A percentile compares a stretch with the other conserved stretches of the same genome.
These are phyloP conservation scores for Myopa testacea DNA, from an alignment of 2,888 invertebrate genomes.

Conservation along the genomic window DNA sequence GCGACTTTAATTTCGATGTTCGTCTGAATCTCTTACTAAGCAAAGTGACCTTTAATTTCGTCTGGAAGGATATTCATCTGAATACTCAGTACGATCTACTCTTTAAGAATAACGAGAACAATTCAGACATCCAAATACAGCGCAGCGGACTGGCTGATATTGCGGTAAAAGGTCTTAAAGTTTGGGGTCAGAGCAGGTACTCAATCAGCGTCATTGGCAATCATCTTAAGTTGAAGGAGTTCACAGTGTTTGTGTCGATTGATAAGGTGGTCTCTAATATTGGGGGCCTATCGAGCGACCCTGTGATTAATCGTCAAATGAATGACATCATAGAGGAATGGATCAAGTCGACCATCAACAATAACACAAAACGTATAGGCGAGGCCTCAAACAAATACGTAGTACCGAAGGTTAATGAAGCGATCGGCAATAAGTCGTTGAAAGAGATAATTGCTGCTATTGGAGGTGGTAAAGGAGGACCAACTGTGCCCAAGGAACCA, in stretches of 20 bases:
- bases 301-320: constrained; percentile 56
- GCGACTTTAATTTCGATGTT: constrained; percentile 56
- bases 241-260: constrained; percentile 50
- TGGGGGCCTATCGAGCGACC: constrained; percentile 55
- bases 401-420: constrained; percentile 54
- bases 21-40: constrained; percentile 48
- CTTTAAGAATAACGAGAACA: constrained; percentile 43
- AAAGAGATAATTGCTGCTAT: constrained; percentile 49
- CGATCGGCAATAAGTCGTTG: constrained; percentile 55
- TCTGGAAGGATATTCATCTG: constrained; percentile 52
- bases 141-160: constrained; percentile 57
- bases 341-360: constrained; percentile 57
- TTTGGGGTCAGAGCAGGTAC: constrained; percentile 55
- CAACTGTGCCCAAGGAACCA: constrained; percentile 17
- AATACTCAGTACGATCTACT: constrained; percentile 55
- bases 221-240: constrained; percentile 53
- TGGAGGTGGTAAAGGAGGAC: not conserved
- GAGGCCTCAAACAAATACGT: constrained; percentile 48
- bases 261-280: constrained; percentile 59
- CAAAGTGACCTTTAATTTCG: constrained; percentile 52
- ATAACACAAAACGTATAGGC: constrained; percentile 57
- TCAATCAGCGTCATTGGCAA: constrained; percentile 49
- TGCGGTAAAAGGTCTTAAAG: constrained; percentile 52
- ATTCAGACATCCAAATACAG: constrained; percentile 38
- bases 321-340: constrained; percentile 62